Conservation (phyloP, 2,888 invertebrate genomes). For the Eristalis tenax region DNA sequence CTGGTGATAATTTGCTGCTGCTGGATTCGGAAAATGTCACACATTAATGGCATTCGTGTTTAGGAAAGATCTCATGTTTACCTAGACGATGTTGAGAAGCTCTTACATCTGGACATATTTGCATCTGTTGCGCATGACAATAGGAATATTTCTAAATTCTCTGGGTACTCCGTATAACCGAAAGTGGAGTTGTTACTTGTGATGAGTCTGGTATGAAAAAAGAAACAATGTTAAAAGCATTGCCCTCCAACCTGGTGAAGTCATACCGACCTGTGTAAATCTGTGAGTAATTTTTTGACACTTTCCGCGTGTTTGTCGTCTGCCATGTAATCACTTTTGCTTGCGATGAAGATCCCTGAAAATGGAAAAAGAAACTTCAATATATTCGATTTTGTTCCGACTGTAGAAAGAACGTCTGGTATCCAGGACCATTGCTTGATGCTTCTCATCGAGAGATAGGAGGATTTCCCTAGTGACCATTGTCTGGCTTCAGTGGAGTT, state of each 20-base stretch:
- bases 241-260: not conserved
- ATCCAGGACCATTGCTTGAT: no score
- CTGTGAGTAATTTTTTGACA: conserved; percentile 50
- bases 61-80: conserved; percentile 73
- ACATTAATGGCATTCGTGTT: not conserved
- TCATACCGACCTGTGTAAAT: conserved; percentile 52
- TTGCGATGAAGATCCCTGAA: conserved; percentile 87
- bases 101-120: conserved; percentile 75
- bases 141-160: conserved; percentile 76
- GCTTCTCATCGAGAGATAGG: no score
- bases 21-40: conserved; percentile 78
- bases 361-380: not conserved
- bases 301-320: conserved; percentile 38
- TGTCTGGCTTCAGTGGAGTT: no score
- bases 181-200: conserved; percentile 76
- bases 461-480: no score
- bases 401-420: no score
- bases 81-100: conserved; percentile 76
- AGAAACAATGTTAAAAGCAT: not conserved
- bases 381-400: no score
- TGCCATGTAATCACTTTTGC: conserved; percentile 84
- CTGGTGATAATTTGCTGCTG: conserved; percentile 83
- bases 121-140: conserved; percentile 76
- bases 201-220: conserved; percentile 65
- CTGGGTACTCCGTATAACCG: conserved; percentile 76